Evolutionary conservation across 2,797 vertebrate species (phyloP).

Genomic region (Clarias pachynema): DNA sequence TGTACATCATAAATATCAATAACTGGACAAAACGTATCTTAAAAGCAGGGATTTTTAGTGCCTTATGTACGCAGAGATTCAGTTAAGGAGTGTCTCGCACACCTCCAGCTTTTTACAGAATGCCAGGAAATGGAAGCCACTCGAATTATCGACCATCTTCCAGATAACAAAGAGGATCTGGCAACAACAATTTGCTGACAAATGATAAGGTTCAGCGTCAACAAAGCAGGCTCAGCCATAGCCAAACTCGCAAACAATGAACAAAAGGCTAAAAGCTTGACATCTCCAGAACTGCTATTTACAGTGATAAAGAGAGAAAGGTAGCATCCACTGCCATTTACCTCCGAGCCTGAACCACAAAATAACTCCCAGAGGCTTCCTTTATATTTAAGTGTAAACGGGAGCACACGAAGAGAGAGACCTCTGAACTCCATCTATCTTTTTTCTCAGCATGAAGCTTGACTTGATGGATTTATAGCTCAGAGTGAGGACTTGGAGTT

Average conservation of each 20-base stretch:
- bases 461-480: slow-evolving; percentile 34
- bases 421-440: slow-evolving; percentile 39
- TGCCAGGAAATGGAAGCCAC: not conserved
- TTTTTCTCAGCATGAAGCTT: slow-evolving; percentile 21
- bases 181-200: slow-evolving; percentile 13
- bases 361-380: slow-evolving; percentile 39
- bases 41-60: not conserved
- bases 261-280: slow-evolving; percentile 33
- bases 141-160: slow-evolving; percentile 23
- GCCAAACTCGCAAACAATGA: slow-evolving; percentile 37
- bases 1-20: slow-evolving; percentile 4
- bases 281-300: slow-evolving; percentile 37
- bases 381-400: slow-evolving; percentile 36
- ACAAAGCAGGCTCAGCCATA: not conserved
- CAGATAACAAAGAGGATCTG: slow-evolving; percentile 24
- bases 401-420: slow-evolving; percentile 9
- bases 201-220: slow-evolving; percentile 30
- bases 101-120: not conserved
- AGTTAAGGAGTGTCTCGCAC: slow-evolving; percentile 11
- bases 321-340: slow-evolving; percentile 33
- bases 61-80: not conserved
- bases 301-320: slow-evolving; percentile 38
- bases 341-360: slow-evolving; percentile 21
- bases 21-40: not conserved
- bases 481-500: not conserved